These are phyloP conservation scores for Drosophila kurseongensis DNA, from an alignment of 1,140 invertebrate species.

Conservation along the genomic window DNA sequence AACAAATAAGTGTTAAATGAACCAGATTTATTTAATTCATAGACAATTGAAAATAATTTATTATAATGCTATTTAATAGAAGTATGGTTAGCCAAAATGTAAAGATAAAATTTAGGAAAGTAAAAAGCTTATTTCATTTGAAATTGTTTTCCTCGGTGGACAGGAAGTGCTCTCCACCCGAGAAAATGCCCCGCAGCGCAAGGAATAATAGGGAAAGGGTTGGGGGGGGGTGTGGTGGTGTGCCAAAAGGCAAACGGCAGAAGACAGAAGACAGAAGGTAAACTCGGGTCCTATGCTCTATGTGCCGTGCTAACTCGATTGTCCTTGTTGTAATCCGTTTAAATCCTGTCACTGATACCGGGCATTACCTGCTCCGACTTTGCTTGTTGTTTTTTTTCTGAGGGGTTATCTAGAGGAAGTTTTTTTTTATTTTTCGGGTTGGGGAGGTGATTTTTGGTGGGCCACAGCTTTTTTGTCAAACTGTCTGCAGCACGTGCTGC, in stretches of 20 bases:
- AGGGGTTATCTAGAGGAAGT: no score
- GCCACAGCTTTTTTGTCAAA: conserved; percentile 81
- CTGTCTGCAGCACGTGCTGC: conserved; percentile 78
- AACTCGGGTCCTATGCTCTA: conserved; percentile 26
- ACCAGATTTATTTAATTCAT: no score
- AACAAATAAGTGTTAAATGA: no score
- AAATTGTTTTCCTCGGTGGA: conserved; percentile 12
- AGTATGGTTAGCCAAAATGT: no score
- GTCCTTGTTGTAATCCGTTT: conserved; percentile 82
- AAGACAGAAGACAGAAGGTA: conserved; percentile 18
- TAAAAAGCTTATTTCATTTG: background rate
- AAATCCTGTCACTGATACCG: conserved; percentile 80
- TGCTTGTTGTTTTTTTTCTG: conserved; percentile 2
- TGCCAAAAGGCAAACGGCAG: conserved; percentile 20
- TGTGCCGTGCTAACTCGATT: conserved; percentile 77
- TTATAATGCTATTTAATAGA: no score
- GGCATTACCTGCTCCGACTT: conserved; percentile 65
- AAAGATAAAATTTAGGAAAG: background rate
- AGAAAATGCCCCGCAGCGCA: conserved; percentile 21
- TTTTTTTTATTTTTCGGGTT: conserved; percentile 3
- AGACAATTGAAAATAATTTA: no score
- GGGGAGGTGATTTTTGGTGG: conserved; percentile 24
- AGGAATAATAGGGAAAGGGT: conserved; percentile 4
- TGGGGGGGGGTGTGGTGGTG: background rate
- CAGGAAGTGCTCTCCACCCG: conserved; percentile 9